A percentile compares a stretch with the other conserved stretches of the same genome.
Conservation (phyloP, 2,888 invertebrate genomes). For the Lysandra bellargus region DNA sequence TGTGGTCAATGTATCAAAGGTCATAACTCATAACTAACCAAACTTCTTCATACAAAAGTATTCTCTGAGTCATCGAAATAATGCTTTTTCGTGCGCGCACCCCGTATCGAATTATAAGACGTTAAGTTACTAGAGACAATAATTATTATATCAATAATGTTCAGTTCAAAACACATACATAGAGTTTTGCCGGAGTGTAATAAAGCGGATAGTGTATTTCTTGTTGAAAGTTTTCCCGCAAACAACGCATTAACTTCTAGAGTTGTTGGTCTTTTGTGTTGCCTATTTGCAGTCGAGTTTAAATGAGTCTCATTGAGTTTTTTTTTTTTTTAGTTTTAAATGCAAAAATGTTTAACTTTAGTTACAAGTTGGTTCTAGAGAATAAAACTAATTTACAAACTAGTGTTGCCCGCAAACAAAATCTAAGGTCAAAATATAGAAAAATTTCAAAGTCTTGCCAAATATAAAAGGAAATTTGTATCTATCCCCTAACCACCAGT, state of each 20-base stretch:
- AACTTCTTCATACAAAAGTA: no score
- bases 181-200: background rate
- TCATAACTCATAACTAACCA: no score
- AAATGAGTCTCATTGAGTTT: background rate
- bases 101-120: no score
- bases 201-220: conserved; percentile 8
- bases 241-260: conserved; percentile 13
- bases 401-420: background rate
- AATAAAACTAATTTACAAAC: background rate
- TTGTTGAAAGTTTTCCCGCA: background rate
- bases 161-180: background rate
- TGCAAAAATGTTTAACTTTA: background rate
- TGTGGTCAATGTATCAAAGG: no score
- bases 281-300: background rate
- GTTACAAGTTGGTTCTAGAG: background rate
- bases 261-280: background rate
- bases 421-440: no score
- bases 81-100: no score
- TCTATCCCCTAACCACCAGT: no score
- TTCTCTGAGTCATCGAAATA: no score
- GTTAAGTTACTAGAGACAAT: background rate
- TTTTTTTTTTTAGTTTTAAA: background rate
- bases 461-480: no score
- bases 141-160: background rate
- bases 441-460: no score